A percentile compares a stretch with the other conserved stretches of the same genome.
Evolutionary conservation across 2,888 invertebrate species (phyloP).

Genomic region (Camponotus fellah): DNA sequence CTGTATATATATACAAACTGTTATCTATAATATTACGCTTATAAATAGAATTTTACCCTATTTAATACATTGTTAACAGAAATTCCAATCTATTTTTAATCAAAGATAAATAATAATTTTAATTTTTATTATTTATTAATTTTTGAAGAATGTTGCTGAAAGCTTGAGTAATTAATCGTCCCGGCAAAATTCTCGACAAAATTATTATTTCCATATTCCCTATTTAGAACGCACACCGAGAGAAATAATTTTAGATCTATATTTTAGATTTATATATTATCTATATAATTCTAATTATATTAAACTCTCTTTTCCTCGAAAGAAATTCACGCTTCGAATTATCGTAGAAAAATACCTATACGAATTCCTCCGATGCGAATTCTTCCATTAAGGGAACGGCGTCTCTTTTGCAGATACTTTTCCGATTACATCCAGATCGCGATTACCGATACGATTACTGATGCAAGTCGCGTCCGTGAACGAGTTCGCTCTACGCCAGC

Average conservation of each 20-base stretch:
- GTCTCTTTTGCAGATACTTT: constrained; percentile 7
- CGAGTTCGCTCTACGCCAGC: background rate
- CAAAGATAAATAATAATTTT: background rate
- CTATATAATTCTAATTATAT: background rate
- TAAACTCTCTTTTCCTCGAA: background rate
- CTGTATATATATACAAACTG: background rate
- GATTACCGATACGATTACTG: constrained; percentile 48
- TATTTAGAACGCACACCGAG: background rate
- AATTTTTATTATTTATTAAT: background rate
- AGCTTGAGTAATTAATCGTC: background rate
- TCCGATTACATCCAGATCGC: constrained; percentile 25
- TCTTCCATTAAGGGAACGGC: background rate
- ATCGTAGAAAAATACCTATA: background rate
- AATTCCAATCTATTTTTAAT: background rate
- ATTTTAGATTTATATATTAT: background rate
- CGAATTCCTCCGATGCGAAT: background rate
- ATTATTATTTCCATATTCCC: background rate
- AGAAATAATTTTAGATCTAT: background rate
- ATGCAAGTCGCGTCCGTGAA: constrained; percentile 33
- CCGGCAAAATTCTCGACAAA: background rate
- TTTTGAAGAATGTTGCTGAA: background rate
- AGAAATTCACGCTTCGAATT: background rate
- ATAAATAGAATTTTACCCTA: background rate
- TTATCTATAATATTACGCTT: background rate
- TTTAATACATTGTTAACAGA: background rate